Conservation (phyloP, 2,113 vertebrate species). For the Thymallus thymallus region DNA sequence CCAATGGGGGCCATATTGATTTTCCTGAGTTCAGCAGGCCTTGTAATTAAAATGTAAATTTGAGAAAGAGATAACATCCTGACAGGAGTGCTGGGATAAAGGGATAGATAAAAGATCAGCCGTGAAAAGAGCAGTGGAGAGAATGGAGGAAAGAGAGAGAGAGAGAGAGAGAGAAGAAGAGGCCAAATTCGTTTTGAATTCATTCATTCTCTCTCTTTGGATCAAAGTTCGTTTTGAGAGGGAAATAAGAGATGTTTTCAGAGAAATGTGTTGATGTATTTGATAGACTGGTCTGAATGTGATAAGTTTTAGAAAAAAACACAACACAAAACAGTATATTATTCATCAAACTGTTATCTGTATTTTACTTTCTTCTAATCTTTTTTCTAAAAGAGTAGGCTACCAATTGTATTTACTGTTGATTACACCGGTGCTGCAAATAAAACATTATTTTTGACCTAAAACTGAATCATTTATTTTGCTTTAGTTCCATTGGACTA, state of each 20-base stretch:
- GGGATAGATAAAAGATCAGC: slow-evolving; percentile 86
- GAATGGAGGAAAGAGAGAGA: slow-evolving; percentile 37
- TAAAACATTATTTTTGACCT: not conserved
- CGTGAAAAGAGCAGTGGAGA: slow-evolving; percentile 77
- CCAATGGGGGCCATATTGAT: slow-evolving; percentile 90
- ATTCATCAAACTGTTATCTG: not conserved
- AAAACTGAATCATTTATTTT: not conserved
- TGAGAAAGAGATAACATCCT: slow-evolving; percentile 97
- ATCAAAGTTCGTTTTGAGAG: slow-evolving; percentile 20
- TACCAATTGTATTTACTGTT: not conserved
- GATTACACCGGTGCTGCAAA: not conserved
- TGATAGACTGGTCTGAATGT: not conserved
- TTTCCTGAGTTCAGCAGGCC: slow-evolving; percentile 91
- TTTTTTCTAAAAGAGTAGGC: not conserved
- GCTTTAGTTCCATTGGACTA: not conserved
- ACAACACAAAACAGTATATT: too few relatives aligned
- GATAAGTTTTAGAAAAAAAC: not conserved
- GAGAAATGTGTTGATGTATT: not conserved
- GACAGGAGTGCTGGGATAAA: slow-evolving; percentile 93
- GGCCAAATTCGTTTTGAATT: slow-evolving; percentile 16
- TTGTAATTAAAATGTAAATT: slow-evolving; percentile 99
- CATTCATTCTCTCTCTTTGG: slow-evolving; percentile 25
- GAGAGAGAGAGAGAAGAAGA: not conserved
- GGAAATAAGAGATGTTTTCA: not conserved
- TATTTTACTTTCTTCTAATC: not conserved